A percentile compares a stretch with the other conserved stretches of the same genome.
Conservation (phyloP, 1,140 invertebrate genomes). For the Eciton burchellii region DNA sequence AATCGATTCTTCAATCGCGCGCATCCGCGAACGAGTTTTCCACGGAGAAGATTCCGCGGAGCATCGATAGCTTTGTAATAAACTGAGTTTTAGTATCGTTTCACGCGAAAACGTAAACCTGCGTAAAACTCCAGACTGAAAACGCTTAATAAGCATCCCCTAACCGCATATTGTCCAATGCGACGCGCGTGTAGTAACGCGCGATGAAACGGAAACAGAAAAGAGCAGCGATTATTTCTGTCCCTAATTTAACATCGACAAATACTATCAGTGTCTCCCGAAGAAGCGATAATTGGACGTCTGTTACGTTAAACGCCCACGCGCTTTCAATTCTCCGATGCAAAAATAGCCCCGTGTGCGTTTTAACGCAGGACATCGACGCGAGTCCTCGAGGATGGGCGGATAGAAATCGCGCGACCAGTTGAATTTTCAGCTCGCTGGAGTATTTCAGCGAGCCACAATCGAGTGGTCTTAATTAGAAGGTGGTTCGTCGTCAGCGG, state of each 20-base stretch:
- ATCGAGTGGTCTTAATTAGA: constrained; percentile 64
- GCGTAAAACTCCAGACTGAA: too few species aligned
- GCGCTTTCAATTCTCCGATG: background rate
- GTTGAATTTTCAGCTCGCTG: constrained; percentile 33
- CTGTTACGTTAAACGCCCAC: background rate
- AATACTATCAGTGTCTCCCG: background rate
- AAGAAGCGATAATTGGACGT: background rate
- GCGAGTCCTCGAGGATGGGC: constrained; percentile 9
- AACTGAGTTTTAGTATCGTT: too few species aligned
- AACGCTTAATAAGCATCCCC: background rate
- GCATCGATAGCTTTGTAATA: too few species aligned
- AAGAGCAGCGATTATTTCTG: background rate
- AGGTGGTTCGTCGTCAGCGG: constrained; percentile 63
- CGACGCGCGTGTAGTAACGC: background rate
- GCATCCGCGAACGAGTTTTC: constrained; percentile 20
- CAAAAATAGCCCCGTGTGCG: background rate
- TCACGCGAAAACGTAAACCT: too few species aligned
- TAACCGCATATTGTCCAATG: background rate
- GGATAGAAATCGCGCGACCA: constrained; percentile 8
- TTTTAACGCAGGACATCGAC: background rate
- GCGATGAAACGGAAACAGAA: background rate
- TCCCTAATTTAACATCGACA: background rate
- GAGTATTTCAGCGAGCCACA: constrained; percentile 21
- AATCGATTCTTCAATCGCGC: constrained; percentile 17
- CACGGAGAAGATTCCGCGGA: background rate